Base-by-base conservation (phyloP, 1,140 invertebrate genomes). In the Aleiodes sp. region DNA sequence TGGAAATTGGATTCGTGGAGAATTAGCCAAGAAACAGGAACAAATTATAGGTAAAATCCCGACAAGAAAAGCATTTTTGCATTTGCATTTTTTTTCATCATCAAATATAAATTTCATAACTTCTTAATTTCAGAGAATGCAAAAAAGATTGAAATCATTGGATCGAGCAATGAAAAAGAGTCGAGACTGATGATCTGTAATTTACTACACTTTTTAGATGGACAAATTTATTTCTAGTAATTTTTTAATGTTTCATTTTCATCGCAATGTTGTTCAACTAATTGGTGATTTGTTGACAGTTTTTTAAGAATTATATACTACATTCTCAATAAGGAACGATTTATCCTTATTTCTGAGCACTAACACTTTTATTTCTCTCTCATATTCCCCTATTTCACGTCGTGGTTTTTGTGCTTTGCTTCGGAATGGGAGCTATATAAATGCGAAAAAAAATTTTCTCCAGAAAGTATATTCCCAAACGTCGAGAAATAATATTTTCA, bases 151-250 rank as follows among this genome's bases (percentile, higher is more conserved):
- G 65, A 84, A 59, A 80, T 86, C 31, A 59, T 75, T 26, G 81
- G 80, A 60, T 77, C 80, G 0, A 69, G 71, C 4, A 68, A 85
- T 62, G 69, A 79, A 10, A 74, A 76, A 43, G 72, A 67, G 35
- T 84, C 83, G 24, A 76, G 82, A 10, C 74, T 84, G 0, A 81
- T 71, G 70, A 82, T 86, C 28, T 84, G 78, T 52, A 85, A 85
- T 75, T 74, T 86, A 52, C 83, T 85, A 68, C 82, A 85, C 57
- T 85, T 83, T 60, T 64, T 82, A 10, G 76, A 85, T 70, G 76
- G 70, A 41, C 72, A 82, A 65, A 63, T 82, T 57, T 85, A 80
- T 64, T 84, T 75, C 72, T 85, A 52, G 12, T 6, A 21, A 52
- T 24, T 52, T 43, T 1, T 4, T 1, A 12, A 43, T 43, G n/a